Conservation (phyloP, 2,113 vertebrate genomes). For the Merops nubicus region DNA sequence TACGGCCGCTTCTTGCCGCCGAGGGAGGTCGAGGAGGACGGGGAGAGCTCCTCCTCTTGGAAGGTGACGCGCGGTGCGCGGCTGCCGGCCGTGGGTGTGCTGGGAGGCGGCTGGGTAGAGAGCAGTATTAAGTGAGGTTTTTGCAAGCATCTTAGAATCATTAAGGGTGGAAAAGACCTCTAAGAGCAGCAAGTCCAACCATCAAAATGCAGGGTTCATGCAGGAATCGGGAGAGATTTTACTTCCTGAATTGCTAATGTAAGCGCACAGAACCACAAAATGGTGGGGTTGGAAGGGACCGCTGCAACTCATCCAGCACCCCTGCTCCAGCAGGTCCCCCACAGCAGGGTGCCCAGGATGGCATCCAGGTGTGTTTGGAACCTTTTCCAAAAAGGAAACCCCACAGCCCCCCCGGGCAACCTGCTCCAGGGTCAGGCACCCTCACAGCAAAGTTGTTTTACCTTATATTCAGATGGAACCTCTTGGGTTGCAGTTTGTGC, state of each 20-base stretch:
- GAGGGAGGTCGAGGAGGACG: background rate
- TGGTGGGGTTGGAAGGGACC: background rate
- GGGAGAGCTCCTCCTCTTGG: constrained; percentile 55
- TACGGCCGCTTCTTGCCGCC: constrained; percentile 79
- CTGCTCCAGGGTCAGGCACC: background rate
- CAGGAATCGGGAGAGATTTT: background rate
- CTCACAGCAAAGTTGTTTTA: background rate
- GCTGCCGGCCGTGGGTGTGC: too few species aligned
- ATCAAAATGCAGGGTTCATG: too few species aligned
- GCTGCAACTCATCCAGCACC: background rate
- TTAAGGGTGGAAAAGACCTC: background rate
- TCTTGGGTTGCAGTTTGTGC: background rate
- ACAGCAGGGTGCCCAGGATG: background rate
- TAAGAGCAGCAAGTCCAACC: background rate
- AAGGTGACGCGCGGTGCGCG: constrained; percentile 69
- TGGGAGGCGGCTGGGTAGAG: too few species aligned
- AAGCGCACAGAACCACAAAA: background rate
- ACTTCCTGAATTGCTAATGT: background rate
- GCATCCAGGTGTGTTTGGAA: background rate
- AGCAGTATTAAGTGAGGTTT: too few species aligned
- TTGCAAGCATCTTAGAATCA: too few species aligned
- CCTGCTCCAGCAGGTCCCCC: background rate
- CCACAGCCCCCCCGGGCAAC: background rate
- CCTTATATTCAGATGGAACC: background rate
- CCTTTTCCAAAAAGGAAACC: background rate